Base-by-base conservation (phyloP, 2,888 invertebrate species). In the Scaptomyza polygonia region DNA sequence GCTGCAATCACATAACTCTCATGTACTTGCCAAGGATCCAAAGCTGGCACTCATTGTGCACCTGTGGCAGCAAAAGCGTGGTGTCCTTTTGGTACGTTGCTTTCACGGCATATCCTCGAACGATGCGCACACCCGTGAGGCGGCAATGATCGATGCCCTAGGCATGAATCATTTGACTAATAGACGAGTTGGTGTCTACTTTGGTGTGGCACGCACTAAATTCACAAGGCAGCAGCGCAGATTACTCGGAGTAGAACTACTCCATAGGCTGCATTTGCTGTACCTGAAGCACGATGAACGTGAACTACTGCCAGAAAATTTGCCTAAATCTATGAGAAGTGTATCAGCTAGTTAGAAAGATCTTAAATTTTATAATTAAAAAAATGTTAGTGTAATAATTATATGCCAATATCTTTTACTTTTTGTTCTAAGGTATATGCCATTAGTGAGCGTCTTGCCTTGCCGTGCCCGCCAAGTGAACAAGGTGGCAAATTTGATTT, bases 51-150 rank as follows among this genome's bases (percentile, higher is more conserved):
- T 94, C 58, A 98, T 99, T 67, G 91, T 97, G 4, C 95, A 96
- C 79, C 96, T 99, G 69, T 99, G 99, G 99, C 93, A 93, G 0
- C 93, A 93, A 67, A 94, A 95, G 54, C 92, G 93, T 5, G 98
- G 98, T 0, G 97, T 99, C 0, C 93, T 98, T 1, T 96, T 97
- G 63, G 92, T 98, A 0, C 96, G 97, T 78, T 93, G 97, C 34
- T 98, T 97, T 89, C 96, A 96, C 78, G 97, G 97, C 91, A 94
- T 96, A 0, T 95, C 96, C 34, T 96, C 97, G 0, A 96, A 95
- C 0, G 99, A 99, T 90, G 98, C 99, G 0, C 97, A 95, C 79
- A 97, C 97, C 0, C 93, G 98, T 72, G 99, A 99, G 91, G 98
- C 98, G 0, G 94, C 96, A 3, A 98, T 99, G 94, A 97, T 99